Evolutionary conservation across 1,140 invertebrate genomes (phyloP), one percentile per base, ranked within the genome.

Genomic region (Penaeus vannamei): DNA sequence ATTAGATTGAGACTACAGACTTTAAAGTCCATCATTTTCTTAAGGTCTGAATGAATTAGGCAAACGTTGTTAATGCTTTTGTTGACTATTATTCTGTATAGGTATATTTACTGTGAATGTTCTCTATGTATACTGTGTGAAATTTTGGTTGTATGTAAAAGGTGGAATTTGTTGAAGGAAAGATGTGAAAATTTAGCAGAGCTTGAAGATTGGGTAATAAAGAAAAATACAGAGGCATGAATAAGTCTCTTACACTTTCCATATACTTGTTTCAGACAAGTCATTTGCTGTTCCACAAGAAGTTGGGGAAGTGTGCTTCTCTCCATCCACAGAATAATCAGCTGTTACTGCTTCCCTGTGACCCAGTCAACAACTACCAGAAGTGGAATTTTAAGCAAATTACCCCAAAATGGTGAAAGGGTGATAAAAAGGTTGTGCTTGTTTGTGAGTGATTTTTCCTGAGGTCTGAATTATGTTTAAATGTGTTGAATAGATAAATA

Each of bases 361-460:
- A 98, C 93, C 93, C 95, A 42, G 95, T 96, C 91, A 97, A 98
- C 93, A 96, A 96, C 61, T 97, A 97, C 93, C 97, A 98, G 91
- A 96, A 98, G 92, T 98, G 97, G 97, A 94, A 94, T 64, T 98
- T 97, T 92, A 95, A 96, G 92, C 95, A 96, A 92, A 95, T 97
- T 84, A 95, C 95, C 89, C 96, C 96, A 1, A 95, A 95, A 79
- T 96, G 92, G 91, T 91, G 85, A 89, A n/a, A 42, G 23, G 32
- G 79, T 81, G 59, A 2, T n/a, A 10, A 12, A 81, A 53, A 36
- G 59, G 32, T 81, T 59, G 17, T 81, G 26, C 1, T 53, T 22
- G 32, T n/a, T 81, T 77, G 7, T 23, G 42, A 14, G 79, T 46
- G 19, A n/a, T 46, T 46, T 46, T 36, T n/a, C 26, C 1, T 53